phyloP scores from a whole-genome alignment of 2,888 invertebrate species.

The Timema cristinae region DNA sequence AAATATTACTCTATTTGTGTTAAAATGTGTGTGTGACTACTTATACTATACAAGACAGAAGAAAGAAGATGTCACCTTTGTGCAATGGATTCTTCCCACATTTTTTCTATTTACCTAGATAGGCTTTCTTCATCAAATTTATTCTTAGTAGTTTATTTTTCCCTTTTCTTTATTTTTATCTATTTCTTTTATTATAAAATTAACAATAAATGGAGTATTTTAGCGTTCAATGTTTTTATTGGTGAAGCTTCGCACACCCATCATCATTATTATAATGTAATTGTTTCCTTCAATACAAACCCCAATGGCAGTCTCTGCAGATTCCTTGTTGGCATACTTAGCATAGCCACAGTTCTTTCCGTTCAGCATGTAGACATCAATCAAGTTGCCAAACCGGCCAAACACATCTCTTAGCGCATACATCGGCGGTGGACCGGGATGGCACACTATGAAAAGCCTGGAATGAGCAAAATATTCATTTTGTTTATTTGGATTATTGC shows the following conservation, averaged over 20 bases:
- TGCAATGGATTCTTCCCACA: too few relatives aligned
- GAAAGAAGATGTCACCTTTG: not conserved
- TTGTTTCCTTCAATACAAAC: slow-evolving; percentile 46
- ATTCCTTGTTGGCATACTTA: slow-evolving; percentile 70
- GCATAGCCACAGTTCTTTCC: slow-evolving; percentile 92
- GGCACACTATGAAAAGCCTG: slow-evolving; percentile 52
- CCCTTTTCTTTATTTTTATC: too few relatives aligned
- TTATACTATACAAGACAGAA: not conserved
- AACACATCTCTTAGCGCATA: slow-evolving; percentile 82
- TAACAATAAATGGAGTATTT: too few relatives aligned
- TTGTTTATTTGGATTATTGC: not conserved
- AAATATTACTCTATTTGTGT: too few relatives aligned
- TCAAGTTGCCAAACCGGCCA: slow-evolving; percentile 84
- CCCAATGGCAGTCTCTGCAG: slow-evolving; percentile 72
- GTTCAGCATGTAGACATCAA: slow-evolving; percentile 79
- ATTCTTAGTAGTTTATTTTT: too few relatives aligned
- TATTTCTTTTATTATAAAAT: too few relatives aligned
- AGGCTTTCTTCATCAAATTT: too few relatives aligned
- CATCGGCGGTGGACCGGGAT: slow-evolving; percentile 65
- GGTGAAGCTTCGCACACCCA: not conserved
- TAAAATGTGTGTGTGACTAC: too few relatives aligned
- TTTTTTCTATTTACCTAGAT: too few relatives aligned
- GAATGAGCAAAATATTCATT: not conserved
- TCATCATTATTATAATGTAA: not conserved
- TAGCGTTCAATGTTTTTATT: too few relatives aligned